phyloP scores from a whole-genome alignment of 1,140 invertebrate genomes.

The Scaptodrosophila lebanonensis region DNA sequence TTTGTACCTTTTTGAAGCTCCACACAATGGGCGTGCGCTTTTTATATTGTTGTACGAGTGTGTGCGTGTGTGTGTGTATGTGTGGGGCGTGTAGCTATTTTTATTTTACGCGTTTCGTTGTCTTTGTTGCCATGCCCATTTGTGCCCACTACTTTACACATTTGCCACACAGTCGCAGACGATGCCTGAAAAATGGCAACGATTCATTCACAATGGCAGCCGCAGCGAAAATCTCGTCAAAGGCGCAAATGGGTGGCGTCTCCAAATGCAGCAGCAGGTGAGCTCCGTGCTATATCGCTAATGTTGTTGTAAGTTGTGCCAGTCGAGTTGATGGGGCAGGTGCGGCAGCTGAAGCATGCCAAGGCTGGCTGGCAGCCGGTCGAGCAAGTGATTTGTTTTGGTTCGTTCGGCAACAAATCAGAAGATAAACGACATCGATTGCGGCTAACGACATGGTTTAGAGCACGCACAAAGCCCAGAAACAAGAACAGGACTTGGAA shows the following conservation, averaged over 20 bases:
- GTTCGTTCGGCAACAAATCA: constrained; percentile 72
- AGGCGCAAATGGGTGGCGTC: constrained; percentile 1
- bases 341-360: constrained; percentile 26
- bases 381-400: constrained; percentile 73
- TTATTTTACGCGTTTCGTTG: constrained; percentile 16
- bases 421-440: constrained; percentile 75
- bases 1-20: constrained; percentile 59
- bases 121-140: constrained; percentile 35
- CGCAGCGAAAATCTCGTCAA: constrained; percentile 41
- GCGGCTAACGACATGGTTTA: constrained; percentile 57
- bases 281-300: constrained; percentile 12
- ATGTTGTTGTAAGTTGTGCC: constrained; percentile 35
- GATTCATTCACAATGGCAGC: constrained; percentile 61
- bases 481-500: constrained; percentile 1
- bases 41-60: constrained; percentile 12
- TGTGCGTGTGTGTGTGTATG: no score
- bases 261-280: constrained; percentile 29
- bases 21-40: neutral
- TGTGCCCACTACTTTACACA: constrained; percentile 25
- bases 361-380: constrained; percentile 24
- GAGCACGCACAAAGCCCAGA: constrained; percentile 5
- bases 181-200: constrained; percentile 69
- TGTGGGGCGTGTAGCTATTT: constrained; percentile 25
- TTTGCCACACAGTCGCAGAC: constrained; percentile 26
- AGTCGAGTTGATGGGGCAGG: no score